phyloP scores from a whole-genome alignment of 2,113 vertebrate species.

The Monopterus albus region DNA sequence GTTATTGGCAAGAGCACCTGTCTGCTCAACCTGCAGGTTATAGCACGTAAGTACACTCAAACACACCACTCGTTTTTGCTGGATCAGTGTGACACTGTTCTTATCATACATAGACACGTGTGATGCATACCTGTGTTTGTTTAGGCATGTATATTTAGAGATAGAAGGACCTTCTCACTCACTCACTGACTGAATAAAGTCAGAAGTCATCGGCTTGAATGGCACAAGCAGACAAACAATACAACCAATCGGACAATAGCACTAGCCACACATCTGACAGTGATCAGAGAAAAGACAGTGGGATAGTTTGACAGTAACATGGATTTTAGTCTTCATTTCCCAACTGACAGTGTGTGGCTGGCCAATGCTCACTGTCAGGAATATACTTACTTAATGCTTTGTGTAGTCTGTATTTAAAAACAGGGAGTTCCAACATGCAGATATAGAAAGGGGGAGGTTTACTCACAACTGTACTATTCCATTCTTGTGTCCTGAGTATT shows the following conservation, averaged over 20 bases:
- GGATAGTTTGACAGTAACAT: conserved; percentile 33
- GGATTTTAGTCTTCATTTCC: conserved; percentile 3
- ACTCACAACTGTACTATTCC: too few species aligned
- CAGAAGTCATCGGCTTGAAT: conserved; percentile 2
- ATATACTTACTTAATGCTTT: conserved; percentile 15
- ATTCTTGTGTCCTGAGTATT: not conserved
- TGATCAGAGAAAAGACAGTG: conserved; percentile 4
- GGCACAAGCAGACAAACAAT: conserved; percentile 12
- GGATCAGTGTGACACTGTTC: not conserved
- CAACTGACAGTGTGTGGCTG: conserved; percentile 29
- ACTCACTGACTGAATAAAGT: not conserved
- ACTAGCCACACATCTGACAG: conserved; percentile 6
- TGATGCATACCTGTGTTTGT: not conserved
- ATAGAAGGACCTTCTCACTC: not conserved
- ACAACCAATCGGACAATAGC: not conserved
- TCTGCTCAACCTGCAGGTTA: conserved; percentile 94
- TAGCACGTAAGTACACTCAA: conserved; percentile 88
- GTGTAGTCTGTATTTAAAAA: conserved; percentile 7
- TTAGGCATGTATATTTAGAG: not conserved
- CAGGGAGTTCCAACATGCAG: conserved; percentile 1
- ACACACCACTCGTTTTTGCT: not conserved
- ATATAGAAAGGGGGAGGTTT: too few species aligned
- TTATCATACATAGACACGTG: not conserved
- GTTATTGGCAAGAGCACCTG: conserved; percentile 96
- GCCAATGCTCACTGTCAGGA: not conserved